phyloP scores from a whole-genome alignment of 2,797 vertebrate species.

The Chelon auratus region DNA sequence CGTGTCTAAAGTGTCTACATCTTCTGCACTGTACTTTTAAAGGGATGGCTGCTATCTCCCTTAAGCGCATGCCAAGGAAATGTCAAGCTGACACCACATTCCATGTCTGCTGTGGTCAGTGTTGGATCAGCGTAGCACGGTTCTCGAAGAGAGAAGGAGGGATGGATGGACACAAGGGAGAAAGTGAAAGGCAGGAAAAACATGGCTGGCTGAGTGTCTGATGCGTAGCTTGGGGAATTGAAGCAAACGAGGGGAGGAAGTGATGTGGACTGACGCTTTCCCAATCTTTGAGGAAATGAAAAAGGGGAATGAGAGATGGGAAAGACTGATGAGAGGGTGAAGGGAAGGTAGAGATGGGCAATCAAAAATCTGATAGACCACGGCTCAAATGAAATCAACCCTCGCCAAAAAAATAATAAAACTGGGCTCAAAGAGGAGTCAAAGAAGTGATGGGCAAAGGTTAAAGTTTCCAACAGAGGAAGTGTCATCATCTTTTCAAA shows the following conservation, averaged over 20 bases:
- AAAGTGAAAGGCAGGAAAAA: neutral
- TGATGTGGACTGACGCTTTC: slow-evolving; percentile 14
- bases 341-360: neutral
- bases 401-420: neutral
- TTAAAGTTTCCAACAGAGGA: neutral
- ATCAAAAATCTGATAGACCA: slow-evolving; percentile 17
- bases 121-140: neutral
- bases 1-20: neutral
- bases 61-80: neutral
- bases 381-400: slow-evolving; percentile 6
- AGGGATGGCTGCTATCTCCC: neutral
- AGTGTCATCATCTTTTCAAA: neutral
- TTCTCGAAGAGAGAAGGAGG: neutral
- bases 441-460: neutral
- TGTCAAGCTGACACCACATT: neutral
- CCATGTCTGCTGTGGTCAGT: slow-evolving; percentile 7
- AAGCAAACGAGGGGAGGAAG: slow-evolving; percentile 9
- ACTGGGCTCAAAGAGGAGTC: neutral
- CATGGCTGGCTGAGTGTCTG: slow-evolving; percentile 8
- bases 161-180: slow-evolving; percentile 4
- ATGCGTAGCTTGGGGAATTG: slow-evolving; percentile 17
- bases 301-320: slow-evolving; percentile 19
- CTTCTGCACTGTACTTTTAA: neutral
- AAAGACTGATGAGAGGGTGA: neutral
- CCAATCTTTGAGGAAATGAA: slow-evolving; percentile 13